phyloP scores from a whole-genome alignment of 2,888 invertebrate genomes.

The Tipula unca region DNA sequence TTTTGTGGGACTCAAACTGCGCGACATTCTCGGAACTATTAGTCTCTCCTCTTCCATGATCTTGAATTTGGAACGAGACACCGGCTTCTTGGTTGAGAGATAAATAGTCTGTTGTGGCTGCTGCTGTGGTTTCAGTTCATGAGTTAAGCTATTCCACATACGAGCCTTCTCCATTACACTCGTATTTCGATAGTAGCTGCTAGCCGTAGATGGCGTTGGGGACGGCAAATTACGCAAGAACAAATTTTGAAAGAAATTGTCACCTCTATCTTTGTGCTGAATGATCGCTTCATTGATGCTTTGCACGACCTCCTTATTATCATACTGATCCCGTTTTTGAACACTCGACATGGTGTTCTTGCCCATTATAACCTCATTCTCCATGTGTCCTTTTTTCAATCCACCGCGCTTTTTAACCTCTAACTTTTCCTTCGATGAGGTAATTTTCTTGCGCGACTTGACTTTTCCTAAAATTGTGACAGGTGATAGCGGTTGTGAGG shows the following conservation, averaged over 20 bases:
- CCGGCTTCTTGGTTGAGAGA: constrained; percentile 58
- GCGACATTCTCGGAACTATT: constrained; percentile 43
- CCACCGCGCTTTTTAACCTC: background rate
- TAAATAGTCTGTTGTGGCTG: constrained; percentile 53
- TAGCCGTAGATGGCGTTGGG: constrained; percentile 35
- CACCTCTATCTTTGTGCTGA: constrained; percentile 50
- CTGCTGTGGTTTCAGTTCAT: constrained; percentile 49
- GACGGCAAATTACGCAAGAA: constrained; percentile 49
- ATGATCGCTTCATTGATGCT: constrained; percentile 43
- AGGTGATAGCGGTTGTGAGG: constrained; percentile 23
- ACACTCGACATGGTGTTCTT: background rate
- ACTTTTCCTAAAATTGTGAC: constrained; percentile 27
- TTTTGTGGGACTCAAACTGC: constrained; percentile 37
- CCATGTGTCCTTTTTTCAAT: background rate
- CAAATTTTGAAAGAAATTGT: constrained; percentile 63
- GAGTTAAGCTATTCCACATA: constrained; percentile 53
- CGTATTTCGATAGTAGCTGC: constrained; percentile 43
- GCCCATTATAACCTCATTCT: background rate
- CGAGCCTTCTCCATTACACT: constrained; percentile 60
- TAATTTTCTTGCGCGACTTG: constrained; percentile 24
- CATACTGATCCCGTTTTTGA: constrained; percentile 15
- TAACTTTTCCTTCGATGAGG: background rate
- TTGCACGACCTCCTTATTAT: constrained; percentile 22
- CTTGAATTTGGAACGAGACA: constrained; percentile 62
- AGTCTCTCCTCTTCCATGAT: constrained; percentile 37